These are phyloP conservation scores for Trachythela sp. DNA, from an alignment of 64 coral and sea anemone genomes.

Conservation along the genomic window DNA sequence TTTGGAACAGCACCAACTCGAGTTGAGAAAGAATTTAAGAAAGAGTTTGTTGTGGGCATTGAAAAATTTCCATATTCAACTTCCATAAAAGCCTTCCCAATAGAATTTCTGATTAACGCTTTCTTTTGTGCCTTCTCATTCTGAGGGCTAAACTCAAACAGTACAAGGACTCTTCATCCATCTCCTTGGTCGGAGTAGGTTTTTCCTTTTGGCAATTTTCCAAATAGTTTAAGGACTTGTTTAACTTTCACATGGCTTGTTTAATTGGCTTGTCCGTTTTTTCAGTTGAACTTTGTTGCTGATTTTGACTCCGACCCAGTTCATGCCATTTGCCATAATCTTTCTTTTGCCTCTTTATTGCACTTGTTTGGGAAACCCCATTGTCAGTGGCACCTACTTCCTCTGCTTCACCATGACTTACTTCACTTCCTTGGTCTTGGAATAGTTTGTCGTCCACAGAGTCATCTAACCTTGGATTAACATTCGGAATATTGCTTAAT, in stretches of 20 bases:
- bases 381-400: not conserved
- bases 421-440: no score
- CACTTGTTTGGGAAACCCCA: not conserved
- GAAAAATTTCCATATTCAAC: conserved; percentile 42
- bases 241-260: not conserved
- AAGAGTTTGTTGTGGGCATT: conserved; percentile 11
- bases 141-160: conserved; percentile 51
- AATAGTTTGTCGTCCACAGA: no score
- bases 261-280: not conserved
- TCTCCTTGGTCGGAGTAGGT: not conserved
- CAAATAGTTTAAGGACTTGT: not conserved
- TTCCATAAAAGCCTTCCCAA: conserved; percentile 51
- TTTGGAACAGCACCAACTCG: not conserved
- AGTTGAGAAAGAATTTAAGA: no score
- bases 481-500: no score
- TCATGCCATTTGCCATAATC: not conserved
- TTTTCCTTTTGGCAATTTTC: not conserved
- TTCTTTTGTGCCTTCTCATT: conserved; percentile 21
- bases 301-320: not conserved
- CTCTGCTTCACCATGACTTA: no score
- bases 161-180: conserved; percentile 18
- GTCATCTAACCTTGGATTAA: no score
- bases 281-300: not conserved
- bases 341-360: not conserved
- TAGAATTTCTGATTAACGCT: conserved; percentile 43